Evolutionary conservation across 2,113 vertebrate genomes (phyloP).

Genomic region (Melierax canorus): DNA sequence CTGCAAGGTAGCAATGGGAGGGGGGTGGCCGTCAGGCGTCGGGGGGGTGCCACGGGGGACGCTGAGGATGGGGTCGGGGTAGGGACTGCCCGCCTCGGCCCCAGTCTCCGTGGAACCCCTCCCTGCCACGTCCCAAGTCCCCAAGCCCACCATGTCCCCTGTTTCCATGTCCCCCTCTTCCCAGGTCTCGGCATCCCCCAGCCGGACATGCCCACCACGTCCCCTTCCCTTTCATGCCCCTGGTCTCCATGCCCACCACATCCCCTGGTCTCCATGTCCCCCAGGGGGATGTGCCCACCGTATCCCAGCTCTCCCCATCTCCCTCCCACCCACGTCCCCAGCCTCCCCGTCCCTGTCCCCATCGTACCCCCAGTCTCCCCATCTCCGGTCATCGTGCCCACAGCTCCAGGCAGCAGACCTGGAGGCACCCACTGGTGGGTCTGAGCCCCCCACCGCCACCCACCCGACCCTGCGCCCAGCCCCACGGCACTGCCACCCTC

Average conservation of each 20-base stretch:
- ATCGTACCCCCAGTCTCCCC: background rate
- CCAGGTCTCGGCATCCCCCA: background rate
- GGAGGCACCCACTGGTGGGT: background rate
- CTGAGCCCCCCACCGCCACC: background rate
- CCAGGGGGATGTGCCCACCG: background rate
- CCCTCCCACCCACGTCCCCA: too few relatives aligned
- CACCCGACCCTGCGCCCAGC: background rate
- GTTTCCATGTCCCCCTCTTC: rapidly evolving
- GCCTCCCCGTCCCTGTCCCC: background rate
- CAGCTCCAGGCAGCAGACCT: background rate
- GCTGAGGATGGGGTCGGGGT: background rate
- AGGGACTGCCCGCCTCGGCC: too few relatives aligned
- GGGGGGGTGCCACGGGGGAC: background rate
- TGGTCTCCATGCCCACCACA: background rate
- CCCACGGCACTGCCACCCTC: background rate
- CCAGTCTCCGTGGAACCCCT: too few relatives aligned
- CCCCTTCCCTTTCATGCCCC: background rate
- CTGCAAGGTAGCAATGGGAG: slow-evolving; percentile 38
- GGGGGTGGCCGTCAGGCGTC: rapidly evolving
- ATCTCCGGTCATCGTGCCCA: background rate
- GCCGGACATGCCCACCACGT: background rate
- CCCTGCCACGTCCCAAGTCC: rapidly evolving
- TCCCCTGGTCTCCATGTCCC: background rate
- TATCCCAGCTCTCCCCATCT: too few relatives aligned
- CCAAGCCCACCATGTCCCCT: rapidly evolving